These are phyloP conservation scores for Pachyramphus minor DNA, from an alignment of 2,113 vertebrate genomes.

Conservation along the genomic window DNA sequence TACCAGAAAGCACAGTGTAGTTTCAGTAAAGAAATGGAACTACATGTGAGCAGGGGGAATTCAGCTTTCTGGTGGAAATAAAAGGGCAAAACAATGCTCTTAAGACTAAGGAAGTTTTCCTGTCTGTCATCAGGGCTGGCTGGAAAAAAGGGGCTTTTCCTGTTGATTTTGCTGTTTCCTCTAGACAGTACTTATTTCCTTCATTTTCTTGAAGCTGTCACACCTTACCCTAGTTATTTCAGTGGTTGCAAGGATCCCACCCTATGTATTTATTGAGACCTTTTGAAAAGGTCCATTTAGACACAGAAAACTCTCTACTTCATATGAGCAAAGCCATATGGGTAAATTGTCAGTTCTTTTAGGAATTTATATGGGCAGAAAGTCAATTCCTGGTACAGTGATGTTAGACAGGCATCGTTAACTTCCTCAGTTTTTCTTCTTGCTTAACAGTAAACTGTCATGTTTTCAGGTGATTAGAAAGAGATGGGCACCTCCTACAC, in stretches of 20 bases:
- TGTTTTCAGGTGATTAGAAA: background rate
- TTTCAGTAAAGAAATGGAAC: slow-evolving; percentile 15
- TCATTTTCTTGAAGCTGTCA: slow-evolving; percentile 25
- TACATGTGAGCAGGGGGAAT: background rate
- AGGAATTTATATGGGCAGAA: background rate
- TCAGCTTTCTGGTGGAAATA: slow-evolving; percentile 13
- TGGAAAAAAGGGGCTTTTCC: background rate
- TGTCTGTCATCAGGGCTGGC: background rate
- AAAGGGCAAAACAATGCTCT: slow-evolving; percentile 26
- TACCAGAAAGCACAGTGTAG: background rate
- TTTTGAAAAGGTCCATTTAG: background rate
- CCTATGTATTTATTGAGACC: background rate
- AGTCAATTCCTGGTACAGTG: background rate
- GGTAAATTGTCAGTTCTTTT: background rate
- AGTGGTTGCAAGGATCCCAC: background rate
- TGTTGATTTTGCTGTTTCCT: slow-evolving; percentile 43
- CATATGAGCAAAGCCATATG: background rate
- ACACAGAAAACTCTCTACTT: background rate
- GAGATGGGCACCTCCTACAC: background rate
- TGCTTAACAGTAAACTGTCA: background rate
- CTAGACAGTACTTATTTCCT: slow-evolving; percentile 14
- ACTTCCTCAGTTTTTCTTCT: background rate
- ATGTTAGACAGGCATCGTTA: background rate
- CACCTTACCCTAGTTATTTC: background rate
- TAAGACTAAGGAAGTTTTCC: slow-evolving; percentile 44